Conservation (phyloP, 2,888 invertebrate genomes). For the Agrochola lychnidis region DNA sequence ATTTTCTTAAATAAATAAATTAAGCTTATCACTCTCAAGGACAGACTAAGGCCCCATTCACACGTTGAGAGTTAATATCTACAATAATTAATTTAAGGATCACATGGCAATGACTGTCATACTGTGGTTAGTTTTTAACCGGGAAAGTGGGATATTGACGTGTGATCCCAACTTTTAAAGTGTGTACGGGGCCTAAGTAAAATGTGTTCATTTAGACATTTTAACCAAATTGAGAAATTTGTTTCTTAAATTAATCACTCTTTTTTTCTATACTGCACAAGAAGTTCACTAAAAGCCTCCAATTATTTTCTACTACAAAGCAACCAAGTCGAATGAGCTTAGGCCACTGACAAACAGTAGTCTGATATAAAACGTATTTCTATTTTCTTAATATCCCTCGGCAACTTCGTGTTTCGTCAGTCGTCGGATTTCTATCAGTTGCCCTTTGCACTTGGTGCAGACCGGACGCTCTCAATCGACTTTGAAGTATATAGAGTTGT, state of each 20-base stretch:
- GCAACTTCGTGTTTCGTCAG: too few relatives aligned
- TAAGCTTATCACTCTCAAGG: not conserved
- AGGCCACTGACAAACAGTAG: not conserved
- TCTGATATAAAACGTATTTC: not conserved
- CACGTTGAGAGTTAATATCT: not conserved
- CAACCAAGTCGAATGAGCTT: not conserved
- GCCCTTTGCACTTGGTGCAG: too few relatives aligned
- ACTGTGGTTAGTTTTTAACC: not conserved
- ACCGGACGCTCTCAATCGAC: too few relatives aligned
- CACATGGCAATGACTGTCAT: not conserved
- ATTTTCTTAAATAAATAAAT: not conserved
- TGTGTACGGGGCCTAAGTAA: not conserved
- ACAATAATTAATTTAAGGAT: not conserved
- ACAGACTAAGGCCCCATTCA: not conserved
- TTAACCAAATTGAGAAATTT: not conserved
- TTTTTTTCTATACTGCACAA: not conserved
- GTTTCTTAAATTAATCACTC: not conserved
- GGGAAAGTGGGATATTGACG: not conserved
- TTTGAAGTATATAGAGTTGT: too few relatives aligned
- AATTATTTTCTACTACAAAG: conserved; percentile 3
- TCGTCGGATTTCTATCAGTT: too few relatives aligned
- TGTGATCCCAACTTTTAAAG: conserved; percentile 10
- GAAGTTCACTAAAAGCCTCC: conserved; percentile 9
- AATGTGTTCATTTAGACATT: not conserved
- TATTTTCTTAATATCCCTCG: too few relatives aligned